These are phyloP conservation scores for Eulimnadia texana DNA, from an alignment of 1,140 invertebrate genomes.

Conservation along the genomic window DNA sequence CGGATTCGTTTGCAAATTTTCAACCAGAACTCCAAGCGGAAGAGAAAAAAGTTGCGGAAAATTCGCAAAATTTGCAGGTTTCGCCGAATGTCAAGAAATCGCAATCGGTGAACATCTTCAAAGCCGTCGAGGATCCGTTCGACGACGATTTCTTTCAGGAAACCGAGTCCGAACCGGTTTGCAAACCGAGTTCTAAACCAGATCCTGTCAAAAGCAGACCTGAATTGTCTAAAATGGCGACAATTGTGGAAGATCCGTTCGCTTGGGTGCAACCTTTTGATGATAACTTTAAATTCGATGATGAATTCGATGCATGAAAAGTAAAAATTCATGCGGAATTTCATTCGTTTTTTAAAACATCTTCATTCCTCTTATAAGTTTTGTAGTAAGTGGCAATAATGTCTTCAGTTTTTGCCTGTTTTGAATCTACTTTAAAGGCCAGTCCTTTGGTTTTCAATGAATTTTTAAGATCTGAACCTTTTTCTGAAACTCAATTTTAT, in stretches of 20 bases:
- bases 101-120: conserved; percentile 74
- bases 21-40: neutral
- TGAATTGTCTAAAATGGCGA: conserved; percentile 14
- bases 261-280: conserved; percentile 26
- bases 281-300: conserved; percentile 11
- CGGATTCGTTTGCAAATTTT: neutral
- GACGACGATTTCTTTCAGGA: conserved; percentile 66
- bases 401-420: neutral
- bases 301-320: neutral
- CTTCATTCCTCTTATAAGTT: neutral
- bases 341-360: neutral
- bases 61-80: conserved; percentile 8
- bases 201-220: conserved; percentile 3
- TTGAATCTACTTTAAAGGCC: neutral
- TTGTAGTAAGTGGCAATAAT: neutral
- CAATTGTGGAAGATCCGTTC: conserved; percentile 18
- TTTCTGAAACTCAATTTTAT: too few relatives aligned
- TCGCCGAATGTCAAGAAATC: conserved; percentile 53
- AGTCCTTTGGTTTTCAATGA: too few relatives aligned
- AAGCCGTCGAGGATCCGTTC: conserved; percentile 62
- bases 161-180: conserved; percentile 24
- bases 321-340: too few relatives aligned
- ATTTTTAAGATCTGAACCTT: too few relatives aligned
- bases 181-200: conserved; percentile 3
- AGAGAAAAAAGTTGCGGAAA: conserved; percentile 1